Evolutionary conservation across 2,888 invertebrate genomes (phyloP), one percentile per base, ranked within the genome.

Genomic region (Ophion costatus): DNA sequence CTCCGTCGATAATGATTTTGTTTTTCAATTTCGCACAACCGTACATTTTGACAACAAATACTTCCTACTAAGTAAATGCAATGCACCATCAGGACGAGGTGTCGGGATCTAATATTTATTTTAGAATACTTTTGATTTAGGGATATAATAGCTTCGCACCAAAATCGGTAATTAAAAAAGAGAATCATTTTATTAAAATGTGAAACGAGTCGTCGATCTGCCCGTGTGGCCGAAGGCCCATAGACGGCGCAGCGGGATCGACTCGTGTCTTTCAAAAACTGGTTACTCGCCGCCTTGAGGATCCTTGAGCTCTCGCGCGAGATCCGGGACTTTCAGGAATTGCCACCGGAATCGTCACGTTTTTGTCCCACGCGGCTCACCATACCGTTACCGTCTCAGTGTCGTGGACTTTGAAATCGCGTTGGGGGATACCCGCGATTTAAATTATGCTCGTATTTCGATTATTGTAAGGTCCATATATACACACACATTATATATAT

Each of bases 1-100:
- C 5, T 9, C 38, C 5, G n/a, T 22, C 22, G n/a, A 61, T 79
- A 79, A 33, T 83, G 51, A 63, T 57, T 64, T 79, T 57, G 38
- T 64, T 79, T 20, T 64, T 10, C 45, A 66, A 73, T 29, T 9
- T 24, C 33, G 24, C 2, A 11, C 10, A 22, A 71, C 57, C 42
- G 56, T n/a, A 45, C 3, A 59, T 4, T 22, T 38, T 5, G 38
- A 38, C 7, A 38, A 38, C 38, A 38, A 38, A 38, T 38, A 38
- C 29, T 29, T 29, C 29, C 38, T n/a, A 38, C 6, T 9, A 9
- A 38, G 38, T 38, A 38, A 38, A 38, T 38, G 5, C 3, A 38
- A 38, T 7, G 38, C 9, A 7, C 38, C 38, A 38, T 38, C 38
- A 9, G 38, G 38, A 38, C 38, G 9, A 38, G 9, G 7, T 38